phyloP scores from a whole-genome alignment of 2,888 invertebrate genomes.

The Phyto melanocephala region DNA sequence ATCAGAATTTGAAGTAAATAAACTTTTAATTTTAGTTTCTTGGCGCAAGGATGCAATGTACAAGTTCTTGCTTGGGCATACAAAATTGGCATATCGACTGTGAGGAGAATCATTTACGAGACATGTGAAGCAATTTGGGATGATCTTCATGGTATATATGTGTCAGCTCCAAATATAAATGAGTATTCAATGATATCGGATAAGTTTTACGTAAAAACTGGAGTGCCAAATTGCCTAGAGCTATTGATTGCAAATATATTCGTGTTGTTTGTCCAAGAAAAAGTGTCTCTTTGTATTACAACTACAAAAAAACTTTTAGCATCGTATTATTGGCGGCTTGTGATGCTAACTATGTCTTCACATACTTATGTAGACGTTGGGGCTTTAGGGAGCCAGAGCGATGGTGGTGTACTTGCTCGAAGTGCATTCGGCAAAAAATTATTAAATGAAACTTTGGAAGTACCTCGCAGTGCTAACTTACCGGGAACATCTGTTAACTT shows the following conservation, averaged over 20 bases:
- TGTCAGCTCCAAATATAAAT: not conserved
- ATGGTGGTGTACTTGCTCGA: conserved; percentile 35
- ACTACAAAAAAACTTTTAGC: not conserved
- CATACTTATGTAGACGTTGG: conserved; percentile 43
- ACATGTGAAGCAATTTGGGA: no score
- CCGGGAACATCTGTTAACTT: conserved; percentile 13
- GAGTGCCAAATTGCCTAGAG: no score
- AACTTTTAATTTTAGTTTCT: not conserved
- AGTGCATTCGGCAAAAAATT: conserved; percentile 36
- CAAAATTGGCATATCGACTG: not conserved
- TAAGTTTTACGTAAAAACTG: not conserved
- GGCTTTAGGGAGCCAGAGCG: no score
- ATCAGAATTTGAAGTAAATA: no score
- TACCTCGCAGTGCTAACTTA: conserved; percentile 21
- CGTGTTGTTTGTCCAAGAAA: not conserved
- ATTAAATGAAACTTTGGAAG: conserved; percentile 31
- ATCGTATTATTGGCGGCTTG: not conserved
- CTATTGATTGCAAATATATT: no score
- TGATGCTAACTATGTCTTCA: conserved; percentile 43
- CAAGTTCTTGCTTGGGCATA: not conserved
- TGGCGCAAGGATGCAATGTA: not conserved
- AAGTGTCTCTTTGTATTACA: no score
- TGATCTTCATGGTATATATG: not conserved
- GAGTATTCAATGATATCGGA: not conserved
- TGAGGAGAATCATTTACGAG: not conserved